Evolutionary conservation across 2,888 invertebrate species (phyloP), one percentile per base, ranked within the genome.

Genomic region (Cheilosia vernalis): DNA sequence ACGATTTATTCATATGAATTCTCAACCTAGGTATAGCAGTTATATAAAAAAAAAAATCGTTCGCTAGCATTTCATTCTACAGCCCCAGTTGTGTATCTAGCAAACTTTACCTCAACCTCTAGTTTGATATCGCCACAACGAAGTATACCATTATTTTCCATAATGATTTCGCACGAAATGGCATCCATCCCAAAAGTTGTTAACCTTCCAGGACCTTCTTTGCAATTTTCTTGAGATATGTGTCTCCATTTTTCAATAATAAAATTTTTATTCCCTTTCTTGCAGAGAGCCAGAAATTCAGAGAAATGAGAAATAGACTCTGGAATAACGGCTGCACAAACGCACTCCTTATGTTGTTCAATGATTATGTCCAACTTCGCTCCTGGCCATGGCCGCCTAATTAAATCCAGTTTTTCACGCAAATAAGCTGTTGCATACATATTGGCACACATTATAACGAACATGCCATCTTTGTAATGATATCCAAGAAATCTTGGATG

Each of bases 271-370:
- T 80, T 55, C 1, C n/a, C 27, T 10, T 74, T 47, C 24, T 80
- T 61, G 24, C 67, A 67, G 10, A 33, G 27, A 24, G 37, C 6
- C 0, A 60, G 2, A n/a, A 80, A 80, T 13, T 69, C 61, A 0
- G 80, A 74, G 3, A 74, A 2, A 61, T 80, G 80, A 10, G 7
- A 7, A 4, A 80, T 67, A 1, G n/a, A 19, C 4, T 30, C 3
- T 2, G 80, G 74, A 19, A 63, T 2, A 10, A 24, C 9, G 2
- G 63, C 30, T 1, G 9, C 30, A 19, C 49, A 55, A 47, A 53
- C 10, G 15, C 5, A 10, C 4, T 42, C 64, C 0, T n/a, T 10
- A n/a, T 64, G 33, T 5, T 15, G 0, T 3, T 21, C 19, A 2
- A 15, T 7, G 2, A 13, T 5, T 6, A 44, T 27, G 10, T 69